A percentile compares a stretch with the other conserved stretches of the same genome.
These are phyloP conservation scores for Nylanderia fulva DNA, from an alignment of 1,140 invertebrate genomes.

Conservation along the genomic window DNA sequence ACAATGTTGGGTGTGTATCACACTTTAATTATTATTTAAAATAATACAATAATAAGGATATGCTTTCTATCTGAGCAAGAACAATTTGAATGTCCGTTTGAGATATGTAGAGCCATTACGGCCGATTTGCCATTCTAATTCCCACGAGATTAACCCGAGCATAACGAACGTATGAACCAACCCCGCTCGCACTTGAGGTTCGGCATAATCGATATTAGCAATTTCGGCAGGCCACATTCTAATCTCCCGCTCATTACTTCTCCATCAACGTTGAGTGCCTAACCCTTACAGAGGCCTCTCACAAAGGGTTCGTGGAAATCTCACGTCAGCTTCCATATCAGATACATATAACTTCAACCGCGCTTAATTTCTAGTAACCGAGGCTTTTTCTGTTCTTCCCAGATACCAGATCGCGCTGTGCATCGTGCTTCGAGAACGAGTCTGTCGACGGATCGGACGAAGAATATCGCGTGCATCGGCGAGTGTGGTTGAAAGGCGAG, in stretches of 20 bases:
- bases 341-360: background rate
- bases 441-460: slow-evolving; percentile 19
- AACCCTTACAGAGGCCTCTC: slow-evolving; percentile 25
- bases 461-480: slow-evolving; percentile 48
- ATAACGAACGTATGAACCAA: background rate
- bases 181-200: slow-evolving; percentile 6
- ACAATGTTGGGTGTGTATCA: background rate
- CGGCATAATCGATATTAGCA: slow-evolving; percentile 61
- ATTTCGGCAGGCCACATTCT: slow-evolving; percentile 54
- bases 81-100: background rate
- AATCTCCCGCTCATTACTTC: slow-evolving; percentile 57
- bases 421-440: background rate
- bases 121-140: slow-evolving; percentile 32
- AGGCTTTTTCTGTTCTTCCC: background rate
- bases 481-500: slow-evolving; percentile 31
- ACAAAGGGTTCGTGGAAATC: background rate
- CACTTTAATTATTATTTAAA: background rate
- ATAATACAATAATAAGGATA: background rate
- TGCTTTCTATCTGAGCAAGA: background rate
- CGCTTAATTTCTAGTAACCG: slow-evolving; percentile 10
- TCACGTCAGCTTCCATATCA: too few relatives aligned
- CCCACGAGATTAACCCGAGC: slow-evolving; percentile 4
- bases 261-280: slow-evolving; percentile 39
- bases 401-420: slow-evolving; percentile 11
- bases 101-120: slow-evolving; percentile 35